Conservation (phyloP, 2,888 invertebrate genomes). For the Nomada hirtipes region DNA sequence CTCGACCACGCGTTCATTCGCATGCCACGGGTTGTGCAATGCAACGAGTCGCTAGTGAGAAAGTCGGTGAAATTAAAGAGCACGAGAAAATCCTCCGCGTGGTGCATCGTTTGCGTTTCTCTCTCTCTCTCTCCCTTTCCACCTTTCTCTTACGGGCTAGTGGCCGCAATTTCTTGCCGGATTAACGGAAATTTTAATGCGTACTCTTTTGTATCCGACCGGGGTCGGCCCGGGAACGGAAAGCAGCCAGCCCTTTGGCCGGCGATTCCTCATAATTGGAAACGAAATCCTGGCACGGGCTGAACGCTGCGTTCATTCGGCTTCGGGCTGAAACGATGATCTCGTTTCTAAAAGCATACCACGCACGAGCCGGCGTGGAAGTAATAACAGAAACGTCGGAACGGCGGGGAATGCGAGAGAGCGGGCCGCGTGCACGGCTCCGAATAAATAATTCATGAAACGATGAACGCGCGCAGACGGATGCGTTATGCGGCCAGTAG, state of each 20-base stretch:
- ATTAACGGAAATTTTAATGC: conserved; percentile 15
- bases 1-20: conserved; percentile 2
- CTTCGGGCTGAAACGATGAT: conserved; percentile 40
- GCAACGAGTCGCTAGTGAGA: conserved; percentile 10
- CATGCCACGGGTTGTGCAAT: conserved; percentile 16
- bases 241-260: background rate
- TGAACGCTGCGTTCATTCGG: conserved; percentile 36
- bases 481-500: conserved; percentile 31
- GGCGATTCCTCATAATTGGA: conserved; percentile 49
- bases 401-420: conserved; percentile 50
- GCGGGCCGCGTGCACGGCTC: conserved; percentile 39
- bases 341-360: conserved; percentile 52
- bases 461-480: conserved; percentile 45
- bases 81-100: background rate
- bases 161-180: too few relatives aligned
- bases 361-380: conserved; percentile 35
- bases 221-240: background rate
- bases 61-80: conserved; percentile 47
- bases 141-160: background rate
- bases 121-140: conserved; percentile 11
- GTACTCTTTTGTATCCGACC: conserved; percentile 42
- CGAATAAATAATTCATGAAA: conserved; percentile 63
- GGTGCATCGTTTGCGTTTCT: conserved; percentile 12
- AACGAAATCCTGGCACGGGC: conserved; percentile 41
- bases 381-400: conserved; percentile 55